Evolutionary conservation across 2,888 invertebrate species (phyloP).

Genomic region (Euplexia lucipara): DNA sequence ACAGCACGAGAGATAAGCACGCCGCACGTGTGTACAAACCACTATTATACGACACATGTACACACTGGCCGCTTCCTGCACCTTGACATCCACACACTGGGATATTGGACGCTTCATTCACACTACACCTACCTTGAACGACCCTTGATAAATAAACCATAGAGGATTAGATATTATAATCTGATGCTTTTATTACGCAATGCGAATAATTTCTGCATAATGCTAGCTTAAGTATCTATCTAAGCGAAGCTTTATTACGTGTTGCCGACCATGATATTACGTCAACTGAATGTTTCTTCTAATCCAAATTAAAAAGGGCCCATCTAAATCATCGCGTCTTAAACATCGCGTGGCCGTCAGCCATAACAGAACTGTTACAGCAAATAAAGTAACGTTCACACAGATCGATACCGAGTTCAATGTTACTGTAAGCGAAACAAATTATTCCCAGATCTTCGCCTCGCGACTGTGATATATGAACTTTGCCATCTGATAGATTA

Average conservation of each 20-base stretch:
- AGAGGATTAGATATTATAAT: neutral
- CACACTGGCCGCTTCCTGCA: slow-evolving; percentile 66
- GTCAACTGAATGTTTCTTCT: slow-evolving; percentile 26
- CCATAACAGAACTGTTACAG: slow-evolving; percentile 42
- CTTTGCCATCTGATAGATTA: slow-evolving; percentile 59
- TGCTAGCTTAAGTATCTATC: slow-evolving; percentile 3
- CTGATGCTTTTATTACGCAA: neutral
- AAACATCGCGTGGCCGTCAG: slow-evolving; percentile 42
- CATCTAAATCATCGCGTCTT: slow-evolving; percentile 43
- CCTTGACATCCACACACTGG: slow-evolving; percentile 54
- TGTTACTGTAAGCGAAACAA: slow-evolving; percentile 36
- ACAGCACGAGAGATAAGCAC: slow-evolving; percentile 79
- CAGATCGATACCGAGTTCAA: slow-evolving; percentile 55
- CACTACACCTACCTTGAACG: slow-evolving; percentile 16
- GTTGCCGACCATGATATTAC: slow-evolving; percentile 44
- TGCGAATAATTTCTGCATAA: neutral
- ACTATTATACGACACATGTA: slow-evolving; percentile 58
- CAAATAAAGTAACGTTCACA: slow-evolving; percentile 36
- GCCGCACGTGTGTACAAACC: slow-evolving; percentile 73
- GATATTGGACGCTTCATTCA: slow-evolving; percentile 40
- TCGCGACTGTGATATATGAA: slow-evolving; percentile 11
- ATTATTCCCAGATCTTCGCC: slow-evolving; percentile 30
- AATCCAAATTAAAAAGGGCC: slow-evolving; percentile 45
- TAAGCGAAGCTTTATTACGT: slow-evolving; percentile 19
- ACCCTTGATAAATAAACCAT: slow-evolving; percentile 1